These are phyloP conservation scores for Corynorhinus townsendii DNA, from an alignment of 2,113 vertebrate genomes.

Conservation along the genomic window DNA sequence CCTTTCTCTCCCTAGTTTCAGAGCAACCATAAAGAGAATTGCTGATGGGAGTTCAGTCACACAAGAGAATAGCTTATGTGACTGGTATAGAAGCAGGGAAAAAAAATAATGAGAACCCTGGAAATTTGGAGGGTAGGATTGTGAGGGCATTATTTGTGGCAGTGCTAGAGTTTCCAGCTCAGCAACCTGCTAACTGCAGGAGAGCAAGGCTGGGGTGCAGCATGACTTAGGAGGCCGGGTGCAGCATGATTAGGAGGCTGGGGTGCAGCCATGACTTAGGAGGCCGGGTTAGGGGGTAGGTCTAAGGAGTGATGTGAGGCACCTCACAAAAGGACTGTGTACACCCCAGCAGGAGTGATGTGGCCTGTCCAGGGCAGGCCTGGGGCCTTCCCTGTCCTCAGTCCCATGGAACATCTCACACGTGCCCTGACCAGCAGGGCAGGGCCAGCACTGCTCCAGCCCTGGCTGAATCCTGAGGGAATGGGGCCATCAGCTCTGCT, in stretches of 20 bases:
- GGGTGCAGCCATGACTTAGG: too few species aligned
- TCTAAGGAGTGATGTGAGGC: not conserved
- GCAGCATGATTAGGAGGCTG: not conserved
- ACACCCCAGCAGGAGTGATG: too few species aligned
- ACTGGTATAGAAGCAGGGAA: not conserved
- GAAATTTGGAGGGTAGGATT: not conserved
- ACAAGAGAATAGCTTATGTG: not conserved
- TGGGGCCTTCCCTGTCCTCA: not conserved
- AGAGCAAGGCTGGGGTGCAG: rapidly evolving
- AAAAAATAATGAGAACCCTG: not conserved
- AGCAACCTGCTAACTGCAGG: not conserved
- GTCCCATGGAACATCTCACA: not conserved
- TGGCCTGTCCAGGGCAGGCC: not conserved
- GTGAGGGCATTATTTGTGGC: not conserved
- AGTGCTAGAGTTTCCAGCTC: not conserved
- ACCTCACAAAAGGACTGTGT: not conserved
- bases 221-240: not conserved
- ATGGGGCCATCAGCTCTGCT: not conserved
- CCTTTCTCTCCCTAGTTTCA: not conserved
- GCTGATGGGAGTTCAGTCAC: not conserved
- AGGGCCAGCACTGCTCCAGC: not conserved
- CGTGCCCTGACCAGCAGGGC: not conserved
- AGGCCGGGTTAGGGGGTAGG: too few species aligned
- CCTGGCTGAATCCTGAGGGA: not conserved
- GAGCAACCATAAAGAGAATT: not conserved